Base-by-base conservation (phyloP, 2,888 invertebrate genomes). In the Pherbina coryleti region DNA sequence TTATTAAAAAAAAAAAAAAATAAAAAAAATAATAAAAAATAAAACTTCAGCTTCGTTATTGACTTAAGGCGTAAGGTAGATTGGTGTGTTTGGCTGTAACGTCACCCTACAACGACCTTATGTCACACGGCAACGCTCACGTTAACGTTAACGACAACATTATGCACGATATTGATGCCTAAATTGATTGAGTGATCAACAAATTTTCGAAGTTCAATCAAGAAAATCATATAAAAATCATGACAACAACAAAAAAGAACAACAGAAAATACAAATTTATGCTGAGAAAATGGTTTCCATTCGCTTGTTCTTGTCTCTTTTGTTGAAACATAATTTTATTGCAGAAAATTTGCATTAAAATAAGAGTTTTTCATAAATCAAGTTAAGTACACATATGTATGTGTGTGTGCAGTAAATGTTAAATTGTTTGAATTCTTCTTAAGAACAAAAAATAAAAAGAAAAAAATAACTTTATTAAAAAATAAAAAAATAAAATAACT, bases 151-250 rank as follows among this genome's bases (percentile, higher is more conserved):
- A 8, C 37, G 37, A 8, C 8, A 37, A 31, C 37, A 1, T 37
- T 7, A 37, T 8, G 28, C 28, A 60, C 14, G 14, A 22, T 60
- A 28, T 60, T 28, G 28, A 60, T 28, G 60, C 14, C 14, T 60
- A 60, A 60, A 28, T 60, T 60, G 22, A 60, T 44, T 60, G 60
- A 60, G 25, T 25, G 60, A 60, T 60, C 60, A 60, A 60, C 25
- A 60, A 60, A 60, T 28, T 60, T 60, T 60, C 28, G 8, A 60
- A 8, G 60, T 60, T 14, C 60, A 60, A 60, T 60, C 28, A 28
- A 60, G 25, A 28, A 44, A 60, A 60, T 60, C 25, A 60, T 28
- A 60, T 11, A 60, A 9, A 60, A 60, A 17, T n/a, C n/a, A n/a
- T 60, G 60, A 28, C 60, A 60, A 17, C 60, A 60, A 25, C 28